Evolutionary conservation across 2,888 invertebrate species (phyloP).

Genomic region (Orthosia gracilis): DNA sequence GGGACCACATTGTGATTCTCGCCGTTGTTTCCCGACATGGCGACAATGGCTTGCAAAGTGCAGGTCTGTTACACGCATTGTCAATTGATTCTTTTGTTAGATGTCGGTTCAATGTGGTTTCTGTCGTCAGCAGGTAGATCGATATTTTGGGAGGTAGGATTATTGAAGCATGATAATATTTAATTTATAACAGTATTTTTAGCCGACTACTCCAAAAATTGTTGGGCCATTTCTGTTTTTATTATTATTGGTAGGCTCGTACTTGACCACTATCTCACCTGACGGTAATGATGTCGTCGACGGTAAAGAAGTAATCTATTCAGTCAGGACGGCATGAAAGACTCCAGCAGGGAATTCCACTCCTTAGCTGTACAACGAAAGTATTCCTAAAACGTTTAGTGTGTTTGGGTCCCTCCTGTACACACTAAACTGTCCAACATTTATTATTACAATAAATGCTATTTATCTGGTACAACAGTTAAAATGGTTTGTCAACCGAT

Average conservation of each 20-base stretch:
- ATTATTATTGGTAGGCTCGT: neutral
- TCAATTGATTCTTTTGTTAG: slow-evolving; percentile 42
- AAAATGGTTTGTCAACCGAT: too few species aligned
- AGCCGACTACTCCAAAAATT: neutral
- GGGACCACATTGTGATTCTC: slow-evolving; percentile 45
- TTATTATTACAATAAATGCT: too few species aligned
- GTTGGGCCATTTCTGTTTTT: neutral
- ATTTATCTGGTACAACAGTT: too few species aligned
- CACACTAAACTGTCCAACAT: too few species aligned
- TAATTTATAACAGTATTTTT: neutral
- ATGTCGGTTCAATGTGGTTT: slow-evolving; percentile 2
- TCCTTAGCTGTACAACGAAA: too few species aligned
- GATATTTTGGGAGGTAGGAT: neutral
- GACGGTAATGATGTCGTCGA: too few species aligned
- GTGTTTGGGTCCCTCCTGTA: too few species aligned
- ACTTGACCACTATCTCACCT: too few species aligned
- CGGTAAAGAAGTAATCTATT: too few species aligned
- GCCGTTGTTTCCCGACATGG: slow-evolving; percentile 29
- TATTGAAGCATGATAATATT: neutral
- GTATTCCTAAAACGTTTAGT: too few species aligned
- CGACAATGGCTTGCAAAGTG: slow-evolving; percentile 26
- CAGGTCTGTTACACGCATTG: slow-evolving; percentile 47
- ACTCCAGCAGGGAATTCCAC: too few species aligned
- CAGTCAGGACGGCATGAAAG: too few species aligned
- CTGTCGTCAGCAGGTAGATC: slow-evolving; percentile 2